phyloP scores from a whole-genome alignment of 2,113 vertebrate species.

The Forbesichthys papilliferus region DNA sequence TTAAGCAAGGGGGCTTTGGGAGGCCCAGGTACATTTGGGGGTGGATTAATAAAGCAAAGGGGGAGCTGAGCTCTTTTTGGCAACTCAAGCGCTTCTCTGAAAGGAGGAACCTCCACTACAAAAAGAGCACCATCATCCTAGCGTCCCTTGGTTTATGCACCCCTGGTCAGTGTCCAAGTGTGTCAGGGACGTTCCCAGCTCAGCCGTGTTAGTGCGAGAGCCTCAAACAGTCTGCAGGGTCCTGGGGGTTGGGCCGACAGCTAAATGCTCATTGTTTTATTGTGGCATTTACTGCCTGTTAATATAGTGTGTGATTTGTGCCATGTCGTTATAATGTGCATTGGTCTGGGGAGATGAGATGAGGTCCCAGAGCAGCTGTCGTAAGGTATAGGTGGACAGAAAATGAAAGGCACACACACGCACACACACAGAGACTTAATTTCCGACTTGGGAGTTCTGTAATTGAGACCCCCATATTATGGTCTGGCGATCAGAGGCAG shows the following conservation, averaged over 20 bases:
- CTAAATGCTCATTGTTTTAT: too few species aligned
- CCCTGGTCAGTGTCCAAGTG: background rate
- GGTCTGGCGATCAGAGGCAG: conserved; percentile 45
- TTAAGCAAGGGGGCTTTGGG: conserved; percentile 1
- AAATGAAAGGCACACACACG: conserved; percentile 8
- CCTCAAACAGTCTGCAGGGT: background rate
- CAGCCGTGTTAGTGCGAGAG: background rate
- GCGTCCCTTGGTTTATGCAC: conserved; percentile 1
- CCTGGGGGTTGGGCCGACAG: too few species aligned
- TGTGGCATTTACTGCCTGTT: background rate
- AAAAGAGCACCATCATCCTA: background rate
- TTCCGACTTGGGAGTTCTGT: conserved; percentile 41
- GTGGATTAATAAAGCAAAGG: conserved; percentile 23
- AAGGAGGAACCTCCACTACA: conserved; percentile 19
- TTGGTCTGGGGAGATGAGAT: background rate
- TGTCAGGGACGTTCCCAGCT: conserved; percentile 18
- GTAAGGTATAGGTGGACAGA: background rate
- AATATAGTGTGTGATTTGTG: background rate
- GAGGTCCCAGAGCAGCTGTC: background rate
- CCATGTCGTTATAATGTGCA: background rate
- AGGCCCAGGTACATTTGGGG: conserved; percentile 37
- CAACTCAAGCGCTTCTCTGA: conserved; percentile 22
- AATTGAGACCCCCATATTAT: conserved; percentile 58
- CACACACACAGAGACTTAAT: conserved; percentile 32
- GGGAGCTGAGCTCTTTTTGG: conserved; percentile 26